Conservation (phyloP, 2,888 invertebrate species). For the Parnassius orleans region DNA sequence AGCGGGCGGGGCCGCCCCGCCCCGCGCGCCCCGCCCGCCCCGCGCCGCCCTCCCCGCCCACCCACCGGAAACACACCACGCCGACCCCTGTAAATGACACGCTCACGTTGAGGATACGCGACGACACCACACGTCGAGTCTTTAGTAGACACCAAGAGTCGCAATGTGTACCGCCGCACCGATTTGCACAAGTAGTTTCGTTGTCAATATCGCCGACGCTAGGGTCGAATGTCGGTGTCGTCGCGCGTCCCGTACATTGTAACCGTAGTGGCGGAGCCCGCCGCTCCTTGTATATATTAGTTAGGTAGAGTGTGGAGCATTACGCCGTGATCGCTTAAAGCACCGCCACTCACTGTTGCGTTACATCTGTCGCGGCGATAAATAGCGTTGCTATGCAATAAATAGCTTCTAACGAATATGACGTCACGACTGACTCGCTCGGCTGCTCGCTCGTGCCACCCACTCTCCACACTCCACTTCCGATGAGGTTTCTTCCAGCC, state of each 20-base stretch:
- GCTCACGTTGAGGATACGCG: background rate
- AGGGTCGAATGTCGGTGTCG: too few relatives aligned
- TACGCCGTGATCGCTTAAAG: slow-evolving; percentile 22
- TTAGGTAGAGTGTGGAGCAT: slow-evolving; percentile 22
- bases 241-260: background rate
- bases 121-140: too few relatives aligned
- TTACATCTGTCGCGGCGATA: slow-evolving; percentile 19
- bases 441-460: slow-evolving; percentile 21
- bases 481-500: too few relatives aligned
- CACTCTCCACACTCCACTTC: slow-evolving; percentile 1
- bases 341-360: slow-evolving; percentile 22
- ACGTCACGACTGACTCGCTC: slow-evolving; percentile 24
- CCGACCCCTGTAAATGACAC: slow-evolving; percentile 1
- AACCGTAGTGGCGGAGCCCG: slow-evolving; percentile 3
- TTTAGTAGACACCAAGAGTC: slow-evolving; percentile 1
- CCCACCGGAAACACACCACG: background rate
- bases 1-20: slow-evolving; percentile 21
- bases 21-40: slow-evolving; percentile 28
- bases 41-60: slow-evolving; percentile 30
- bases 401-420: slow-evolving; percentile 24
- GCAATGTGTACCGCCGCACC: too few relatives aligned
- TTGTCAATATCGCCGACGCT: too few relatives aligned
- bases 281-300: slow-evolving; percentile 16
- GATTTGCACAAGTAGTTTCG: too few relatives aligned
- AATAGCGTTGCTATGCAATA: slow-evolving; percentile 22